Evolutionary conservation across 2,113 vertebrate genomes (phyloP), one percentile per base, ranked within the genome.

Genomic region (Cisticola juncidis): DNA sequence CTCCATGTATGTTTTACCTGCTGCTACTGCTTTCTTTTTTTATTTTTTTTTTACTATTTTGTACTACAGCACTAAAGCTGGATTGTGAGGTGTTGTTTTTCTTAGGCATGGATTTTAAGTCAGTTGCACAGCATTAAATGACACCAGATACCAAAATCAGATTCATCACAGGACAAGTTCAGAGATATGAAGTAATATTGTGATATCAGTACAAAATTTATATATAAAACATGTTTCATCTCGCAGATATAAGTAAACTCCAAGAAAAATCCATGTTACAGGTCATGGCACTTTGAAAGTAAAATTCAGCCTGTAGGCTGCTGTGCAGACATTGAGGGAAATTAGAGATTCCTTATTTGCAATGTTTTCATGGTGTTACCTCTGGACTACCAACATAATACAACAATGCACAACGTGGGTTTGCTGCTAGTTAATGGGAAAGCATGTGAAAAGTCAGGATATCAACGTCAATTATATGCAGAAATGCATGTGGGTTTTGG

Each of bases 31-130:
- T 56, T 35, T 18, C 14, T 40, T 23, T 6, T 24, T 29, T 29
- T n/a, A 9, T 12, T 5, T 0, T 29, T 29, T n/a, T 12, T 12
- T 5, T 0, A 28, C 9, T 35, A 2, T 56, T 91, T 71, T 57
- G 18, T 61, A 61, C 35, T 44, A 12, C 18, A 65, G 22, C 17
- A 60, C 48, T 66, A 77, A 90, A 65, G 20, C 12, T 33, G 57
- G 28, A 54, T 53, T 69, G 31, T 42, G 40, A 80, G 10, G 17
- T 15, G 17, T 16, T 79, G 22, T 45, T 53, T 80, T 80, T 45
- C 53, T 57, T 28, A 89, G 53, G 24, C 22, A 81, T 74, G 31
- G 48, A 72, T 69, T 82, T 76, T 38, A 65, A 72, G 36, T 42
- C 58, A 74, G 31, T 47, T 71, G 54, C 45, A 51, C 24, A 60